Conservation (phyloP, 2,888 invertebrate species). For the Heterodera filipjevi region DNA sequence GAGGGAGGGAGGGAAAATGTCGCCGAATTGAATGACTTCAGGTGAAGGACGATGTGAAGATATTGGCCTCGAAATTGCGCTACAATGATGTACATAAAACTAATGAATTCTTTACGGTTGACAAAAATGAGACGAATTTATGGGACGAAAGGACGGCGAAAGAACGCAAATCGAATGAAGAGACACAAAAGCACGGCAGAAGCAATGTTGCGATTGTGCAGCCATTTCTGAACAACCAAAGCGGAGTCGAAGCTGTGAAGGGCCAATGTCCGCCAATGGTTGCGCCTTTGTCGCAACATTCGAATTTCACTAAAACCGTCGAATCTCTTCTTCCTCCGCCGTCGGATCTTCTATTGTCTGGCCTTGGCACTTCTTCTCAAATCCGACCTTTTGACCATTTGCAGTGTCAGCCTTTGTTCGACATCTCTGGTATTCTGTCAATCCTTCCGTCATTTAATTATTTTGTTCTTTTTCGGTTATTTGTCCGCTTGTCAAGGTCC, state of each 20-base stretch:
- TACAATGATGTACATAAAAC: slow-evolving; percentile 33
- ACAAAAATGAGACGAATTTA: background rate
- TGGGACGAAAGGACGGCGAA: background rate
- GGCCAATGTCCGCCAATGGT: background rate
- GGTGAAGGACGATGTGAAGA: slow-evolving; percentile 35
- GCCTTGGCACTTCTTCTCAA: background rate
- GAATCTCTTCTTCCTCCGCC: slow-evolving; percentile 35
- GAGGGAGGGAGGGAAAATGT: background rate
- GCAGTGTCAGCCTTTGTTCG: slow-evolving; percentile 28
- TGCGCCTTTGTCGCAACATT: background rate
- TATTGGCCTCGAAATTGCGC: slow-evolving; percentile 29
- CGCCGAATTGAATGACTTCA: slow-evolving; percentile 2
- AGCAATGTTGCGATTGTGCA: slow-evolving; percentile 25
- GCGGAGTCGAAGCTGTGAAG: background rate
- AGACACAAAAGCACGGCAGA: background rate
- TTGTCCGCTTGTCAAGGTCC: background rate
- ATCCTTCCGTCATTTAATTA: background rate
- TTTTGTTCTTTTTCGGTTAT: background rate
- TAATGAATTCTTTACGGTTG: background rate
- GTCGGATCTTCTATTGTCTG: slow-evolving; percentile 33
- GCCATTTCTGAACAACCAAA: background rate
- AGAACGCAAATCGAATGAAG: background rate
- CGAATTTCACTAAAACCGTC: background rate
- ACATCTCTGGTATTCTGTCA: slow-evolving; percentile 12
- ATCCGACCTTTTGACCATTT: background rate